These are phyloP conservation scores for Macrotrachela quadricornifera DNA, from an alignment of 1,140 invertebrate species.

Conservation along the genomic window DNA sequence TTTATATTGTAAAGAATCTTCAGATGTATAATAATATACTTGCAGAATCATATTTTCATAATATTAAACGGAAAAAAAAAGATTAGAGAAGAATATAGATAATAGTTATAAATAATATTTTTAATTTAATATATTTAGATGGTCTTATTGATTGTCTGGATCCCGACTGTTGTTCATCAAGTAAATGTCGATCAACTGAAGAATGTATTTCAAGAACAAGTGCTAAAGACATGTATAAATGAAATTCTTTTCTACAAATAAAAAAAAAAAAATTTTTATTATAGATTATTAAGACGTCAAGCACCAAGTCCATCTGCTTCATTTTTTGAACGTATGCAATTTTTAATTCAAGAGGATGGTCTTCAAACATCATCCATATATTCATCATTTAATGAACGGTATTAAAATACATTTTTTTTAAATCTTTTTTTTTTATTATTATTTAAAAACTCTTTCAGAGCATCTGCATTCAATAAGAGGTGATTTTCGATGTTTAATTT, in stretches of 20 bases:
- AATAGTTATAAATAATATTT: too few relatives aligned
- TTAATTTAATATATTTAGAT: slow-evolving; percentile 39
- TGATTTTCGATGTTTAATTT: background rate
- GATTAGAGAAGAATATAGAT: too few relatives aligned
- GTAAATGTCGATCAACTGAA: slow-evolving; percentile 55
- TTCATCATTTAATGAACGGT: slow-evolving; percentile 84
- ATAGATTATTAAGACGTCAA: slow-evolving; percentile 67
- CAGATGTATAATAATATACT: too few relatives aligned
- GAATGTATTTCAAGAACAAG: slow-evolving; percentile 73
- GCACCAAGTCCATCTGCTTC: slow-evolving; percentile 81
- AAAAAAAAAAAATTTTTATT: background rate
- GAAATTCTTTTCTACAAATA: background rate
- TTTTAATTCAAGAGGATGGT: slow-evolving; percentile 86
- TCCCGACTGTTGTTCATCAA: slow-evolving; percentile 71
- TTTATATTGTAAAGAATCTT: too few relatives aligned
- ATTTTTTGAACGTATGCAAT: slow-evolving; percentile 92
- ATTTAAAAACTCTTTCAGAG: background rate
- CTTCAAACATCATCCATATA: slow-evolving; percentile 81
- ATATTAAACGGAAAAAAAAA: too few relatives aligned
- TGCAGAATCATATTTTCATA: too few relatives aligned
- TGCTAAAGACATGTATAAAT: slow-evolving; percentile 47
- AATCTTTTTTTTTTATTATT: background rate
- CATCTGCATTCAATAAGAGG: slow-evolving; percentile 10
- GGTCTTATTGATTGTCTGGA: slow-evolving; percentile 86
- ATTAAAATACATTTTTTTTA: background rate